Conservation (phyloP, 1,140 invertebrate species). For the Drosophila cardini region DNA sequence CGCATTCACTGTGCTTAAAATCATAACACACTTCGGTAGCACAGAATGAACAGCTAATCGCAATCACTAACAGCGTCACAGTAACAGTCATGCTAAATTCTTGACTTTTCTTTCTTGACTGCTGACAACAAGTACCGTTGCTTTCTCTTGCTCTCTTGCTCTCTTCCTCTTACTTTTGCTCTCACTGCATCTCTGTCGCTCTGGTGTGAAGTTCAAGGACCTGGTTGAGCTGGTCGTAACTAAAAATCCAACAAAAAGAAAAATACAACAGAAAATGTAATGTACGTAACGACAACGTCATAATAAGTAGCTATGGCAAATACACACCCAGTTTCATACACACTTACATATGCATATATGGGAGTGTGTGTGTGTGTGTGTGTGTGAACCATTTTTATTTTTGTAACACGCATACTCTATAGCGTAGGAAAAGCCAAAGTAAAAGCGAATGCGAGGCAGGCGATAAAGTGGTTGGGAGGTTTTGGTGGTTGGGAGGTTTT, state of each 20-base stretch:
- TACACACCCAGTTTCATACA: conserved; percentile 31
- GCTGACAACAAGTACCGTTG: too few relatives aligned
- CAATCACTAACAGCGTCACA: background rate
- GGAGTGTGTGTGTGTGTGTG: conserved; percentile 16
- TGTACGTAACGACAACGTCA: conserved; percentile 63
- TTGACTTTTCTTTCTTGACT: too few relatives aligned
- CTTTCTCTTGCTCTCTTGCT: too few relatives aligned
- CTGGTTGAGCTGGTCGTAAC: conserved; percentile 38
- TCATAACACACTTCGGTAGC: background rate
- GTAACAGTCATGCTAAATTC: background rate
- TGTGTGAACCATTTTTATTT: conserved; percentile 71
- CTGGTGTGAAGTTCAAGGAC: conserved; percentile 61
- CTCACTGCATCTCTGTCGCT: conserved; percentile 1
- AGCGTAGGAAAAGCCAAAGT: conserved; percentile 1
- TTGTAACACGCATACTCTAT: conserved; percentile 69
- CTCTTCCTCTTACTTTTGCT: too few relatives aligned
- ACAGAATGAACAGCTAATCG: conserved; percentile 5
- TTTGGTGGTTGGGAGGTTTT: conserved; percentile 15
- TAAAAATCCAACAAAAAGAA: conserved; percentile 53
- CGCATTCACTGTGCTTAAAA: background rate
- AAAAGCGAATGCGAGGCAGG: conserved; percentile 1
- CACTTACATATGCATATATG: conserved; percentile 1
- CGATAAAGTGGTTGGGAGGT: background rate
- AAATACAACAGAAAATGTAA: conserved; percentile 40
- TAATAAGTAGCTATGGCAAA: conserved; percentile 70